Percentiles rank a stretch among this genome's conserved stretches.
Conservation (phyloP, 1,140 invertebrate genomes). For the Eumeta japonica region DNA sequence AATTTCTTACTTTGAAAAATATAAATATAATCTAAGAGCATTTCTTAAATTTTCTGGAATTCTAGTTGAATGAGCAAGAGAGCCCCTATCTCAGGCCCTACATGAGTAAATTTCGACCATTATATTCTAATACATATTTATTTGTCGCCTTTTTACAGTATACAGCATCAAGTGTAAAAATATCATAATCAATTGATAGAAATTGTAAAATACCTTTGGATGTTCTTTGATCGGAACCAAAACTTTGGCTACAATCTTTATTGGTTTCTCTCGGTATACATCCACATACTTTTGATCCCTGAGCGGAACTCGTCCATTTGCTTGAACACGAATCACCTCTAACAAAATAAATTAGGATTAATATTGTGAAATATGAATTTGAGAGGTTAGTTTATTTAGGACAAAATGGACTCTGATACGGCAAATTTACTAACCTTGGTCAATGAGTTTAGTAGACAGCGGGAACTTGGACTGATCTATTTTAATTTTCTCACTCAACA, state of each 20-base stretch:
- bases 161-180: too few relatives aligned
- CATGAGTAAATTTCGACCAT: too few relatives aligned
- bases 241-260: conserved; percentile 79
- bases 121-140: too few relatives aligned
- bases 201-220: conserved; percentile 81
- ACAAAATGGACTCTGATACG: background rate
- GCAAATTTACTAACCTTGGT: conserved; percentile 62
- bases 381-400: background rate
- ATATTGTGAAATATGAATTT: background rate
- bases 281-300: conserved; percentile 74
- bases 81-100: too few relatives aligned
- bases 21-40: too few relatives aligned
- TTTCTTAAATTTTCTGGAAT: background rate
- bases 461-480: conserved; percentile 69
- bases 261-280: conserved; percentile 82
- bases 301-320: conserved; percentile 43
- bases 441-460: conserved; percentile 68
- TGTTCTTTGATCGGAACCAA: conserved; percentile 84
- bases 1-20: too few relatives aligned
- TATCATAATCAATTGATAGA: too few relatives aligned
- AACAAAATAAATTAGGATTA: conserved; percentile 7
- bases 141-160: too few relatives aligned
- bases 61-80: too few relatives aligned
- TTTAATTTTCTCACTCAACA: conserved; percentile 72
- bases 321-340: conserved; percentile 40